Conservation (phyloP, 2,113 vertebrate species). For the Pogonocichla stellata region DNA sequence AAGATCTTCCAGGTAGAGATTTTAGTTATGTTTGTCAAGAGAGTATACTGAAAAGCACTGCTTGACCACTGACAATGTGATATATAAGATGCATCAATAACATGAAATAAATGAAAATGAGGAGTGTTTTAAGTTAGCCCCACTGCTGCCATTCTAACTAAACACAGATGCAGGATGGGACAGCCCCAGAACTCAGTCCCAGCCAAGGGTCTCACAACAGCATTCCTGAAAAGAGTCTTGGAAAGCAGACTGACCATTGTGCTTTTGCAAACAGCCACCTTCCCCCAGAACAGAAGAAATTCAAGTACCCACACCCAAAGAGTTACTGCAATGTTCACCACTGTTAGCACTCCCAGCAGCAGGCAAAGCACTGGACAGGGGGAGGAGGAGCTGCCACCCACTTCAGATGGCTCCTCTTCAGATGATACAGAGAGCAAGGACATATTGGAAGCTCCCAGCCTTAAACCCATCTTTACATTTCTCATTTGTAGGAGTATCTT, state of each 20-base stretch:
- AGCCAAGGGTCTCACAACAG: not conserved
- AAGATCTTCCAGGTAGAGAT: not conserved
- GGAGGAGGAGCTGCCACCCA: not conserved
- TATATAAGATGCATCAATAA: not conserved
- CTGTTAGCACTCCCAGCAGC: constrained; percentile 23
- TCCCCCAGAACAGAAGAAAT: not conserved
- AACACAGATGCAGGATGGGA: not conserved
- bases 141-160: not conserved
- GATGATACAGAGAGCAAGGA: not conserved
- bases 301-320: not conserved
- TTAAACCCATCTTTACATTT: not conserved
- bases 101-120: not conserved
- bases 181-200: not conserved
- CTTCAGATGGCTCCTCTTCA: not conserved
- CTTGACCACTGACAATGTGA: not conserved
- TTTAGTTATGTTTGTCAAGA: not conserved
- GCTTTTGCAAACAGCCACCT: not conserved
- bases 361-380: not conserved
- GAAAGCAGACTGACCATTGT: not conserved
- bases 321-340: not conserved
- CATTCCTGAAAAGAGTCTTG: not conserved
- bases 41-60: not conserved
- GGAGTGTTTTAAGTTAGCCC: not conserved
- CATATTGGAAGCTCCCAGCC: not conserved
- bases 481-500: not conserved